Base-by-base conservation (phyloP, 2,797 vertebrate genomes). In the Xenopus petersii region DNA sequence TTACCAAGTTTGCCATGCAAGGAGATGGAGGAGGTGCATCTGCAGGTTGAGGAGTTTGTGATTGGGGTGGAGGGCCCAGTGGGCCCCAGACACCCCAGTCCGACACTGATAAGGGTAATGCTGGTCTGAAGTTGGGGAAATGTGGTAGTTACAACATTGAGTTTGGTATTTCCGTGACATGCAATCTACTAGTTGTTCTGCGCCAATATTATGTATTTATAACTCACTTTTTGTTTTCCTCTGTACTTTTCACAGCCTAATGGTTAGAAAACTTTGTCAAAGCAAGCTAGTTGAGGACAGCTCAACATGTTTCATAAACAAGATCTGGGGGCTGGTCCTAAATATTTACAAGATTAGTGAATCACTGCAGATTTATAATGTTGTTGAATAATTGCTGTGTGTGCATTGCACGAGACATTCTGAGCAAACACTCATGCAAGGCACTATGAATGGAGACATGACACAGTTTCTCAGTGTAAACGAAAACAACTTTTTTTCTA, bases 311-410 rank as follows among this genome's bases (percentile, higher is more conserved):
- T 90, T 83, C 84, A 86, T 0, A 82, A 83, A 80, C 0, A 4
- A 84, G 75, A 84, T 70, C 78, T 84, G 83, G 84, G 83, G 86
- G 82, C 84, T 73, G 80, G 77, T 83, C 81, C 16, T 85, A 84
- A 85, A 86, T 82, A 88, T 87, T 85, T 86, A 85, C 78, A 75
- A 3, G 55, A 80, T 60, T 83, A 79, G 75, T 65, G 54, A 80
- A 81, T 77, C 75, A 59, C 74, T 42, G 72, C 69, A 79, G 86
- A 84, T 86, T 82, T 83, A 84, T 82, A 79, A 80, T 21, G 74
- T 49, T 15, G 73, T 63, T 56, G 54, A 55, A 54, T 64, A 77
- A 75, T 0, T 13, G 10, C 58, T 6, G 75, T 42, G 48, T 79
- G 75, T 80, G 72, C 15, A 17, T 60, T 30, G 58, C 70, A 63